Percentiles rank a stretch among this genome's conserved stretches.
phyloP scores from a whole-genome alignment of 2,113 vertebrate species.

The Anthoscopus minutus region DNA sequence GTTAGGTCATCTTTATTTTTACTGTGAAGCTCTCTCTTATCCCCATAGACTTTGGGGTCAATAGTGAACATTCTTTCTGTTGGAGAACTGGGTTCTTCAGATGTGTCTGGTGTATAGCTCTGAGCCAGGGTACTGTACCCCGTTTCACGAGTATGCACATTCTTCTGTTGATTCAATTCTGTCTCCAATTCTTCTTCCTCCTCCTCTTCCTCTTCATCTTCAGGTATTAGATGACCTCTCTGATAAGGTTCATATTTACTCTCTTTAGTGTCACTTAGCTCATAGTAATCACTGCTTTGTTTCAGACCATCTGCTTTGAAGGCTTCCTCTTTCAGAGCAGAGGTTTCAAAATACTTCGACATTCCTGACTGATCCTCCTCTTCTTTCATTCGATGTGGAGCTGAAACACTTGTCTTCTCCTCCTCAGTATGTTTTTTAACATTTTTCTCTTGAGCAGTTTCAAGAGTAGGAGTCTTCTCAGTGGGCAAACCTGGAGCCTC shows the following conservation, averaged over 20 bases:
- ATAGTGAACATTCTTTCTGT: slow-evolving; percentile 80
- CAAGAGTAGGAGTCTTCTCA: slow-evolving; percentile 40
- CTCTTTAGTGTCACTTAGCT: slow-evolving; percentile 86
- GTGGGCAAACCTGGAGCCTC: neutral
- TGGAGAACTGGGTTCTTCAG: slow-evolving; percentile 71
- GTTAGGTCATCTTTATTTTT: slow-evolving; percentile 91
- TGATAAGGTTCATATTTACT: slow-evolving; percentile 60
- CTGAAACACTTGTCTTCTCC: neutral
- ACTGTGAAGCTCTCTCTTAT: slow-evolving; percentile 78
- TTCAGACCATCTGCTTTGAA: slow-evolving; percentile 60
- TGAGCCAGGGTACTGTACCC: slow-evolving; percentile 85
- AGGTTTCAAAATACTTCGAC: slow-evolving; percentile 98
- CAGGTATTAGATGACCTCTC: slow-evolving; percentile 23
- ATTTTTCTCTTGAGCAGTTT: slow-evolving; percentile 50
- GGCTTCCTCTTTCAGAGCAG: slow-evolving; percentile 81
- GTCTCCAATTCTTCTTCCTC: slow-evolving; percentile 48
- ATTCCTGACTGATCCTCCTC: slow-evolving; percentile 89
- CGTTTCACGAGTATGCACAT: slow-evolving; percentile 68
- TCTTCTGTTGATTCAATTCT: slow-evolving; percentile 37
- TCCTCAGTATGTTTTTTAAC: slow-evolving; percentile 21
- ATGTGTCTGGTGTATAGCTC: slow-evolving; percentile 65
- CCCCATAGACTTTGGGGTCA: slow-evolving; percentile 77
- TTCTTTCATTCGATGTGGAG: slow-evolving; percentile 47
- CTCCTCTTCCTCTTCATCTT: slow-evolving; percentile 51
- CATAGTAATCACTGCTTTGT: slow-evolving; percentile 89